Evolutionary conservation across 2,797 vertebrate genomes (phyloP).

Genomic region (Hoplostethus mediterraneus): DNA sequence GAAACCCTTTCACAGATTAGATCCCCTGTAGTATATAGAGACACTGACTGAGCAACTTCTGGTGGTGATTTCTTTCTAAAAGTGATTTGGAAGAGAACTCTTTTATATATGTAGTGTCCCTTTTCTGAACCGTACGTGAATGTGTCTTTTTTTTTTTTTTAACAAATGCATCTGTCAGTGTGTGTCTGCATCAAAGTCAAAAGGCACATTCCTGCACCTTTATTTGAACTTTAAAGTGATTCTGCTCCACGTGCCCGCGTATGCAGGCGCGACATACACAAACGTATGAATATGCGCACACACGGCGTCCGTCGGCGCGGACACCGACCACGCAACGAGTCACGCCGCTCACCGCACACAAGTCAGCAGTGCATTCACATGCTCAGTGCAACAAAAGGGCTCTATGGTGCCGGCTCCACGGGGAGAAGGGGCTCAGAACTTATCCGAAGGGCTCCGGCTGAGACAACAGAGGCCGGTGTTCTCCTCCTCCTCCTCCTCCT

Average conservation of each 20-base stretch:
- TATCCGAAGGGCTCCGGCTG: constrained; percentile 71
- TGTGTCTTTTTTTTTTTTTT: too few species aligned
- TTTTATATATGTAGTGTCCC: too few species aligned
- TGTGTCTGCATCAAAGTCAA: too few species aligned
- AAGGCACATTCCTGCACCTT: too few species aligned
- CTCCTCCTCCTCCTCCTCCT: constrained; percentile 58
- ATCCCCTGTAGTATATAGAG: too few species aligned
- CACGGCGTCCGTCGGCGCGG: constrained; percentile 12
- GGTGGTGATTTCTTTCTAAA: too few species aligned
- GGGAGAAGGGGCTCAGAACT: constrained; percentile 69
- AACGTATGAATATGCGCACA: not conserved
- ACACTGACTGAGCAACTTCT: too few species aligned
- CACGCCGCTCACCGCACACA: constrained; percentile 71
- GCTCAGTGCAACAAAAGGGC: constrained; percentile 76
- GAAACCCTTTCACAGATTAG: too few species aligned
- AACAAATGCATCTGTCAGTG: not conserved
- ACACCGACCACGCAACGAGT: constrained; percentile 65
- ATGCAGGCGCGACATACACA: constrained; percentile 1
- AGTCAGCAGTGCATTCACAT: constrained; percentile 85
- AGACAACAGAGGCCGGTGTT: constrained; percentile 79
- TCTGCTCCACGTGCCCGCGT: not conserved
- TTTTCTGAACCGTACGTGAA: too few species aligned
- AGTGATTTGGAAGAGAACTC: too few species aligned
- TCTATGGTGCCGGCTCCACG: constrained; percentile 67
- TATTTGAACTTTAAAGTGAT: too few species aligned